Conservation (phyloP, 2,113 vertebrate genomes). For the Lipophrys pholis region DNA sequence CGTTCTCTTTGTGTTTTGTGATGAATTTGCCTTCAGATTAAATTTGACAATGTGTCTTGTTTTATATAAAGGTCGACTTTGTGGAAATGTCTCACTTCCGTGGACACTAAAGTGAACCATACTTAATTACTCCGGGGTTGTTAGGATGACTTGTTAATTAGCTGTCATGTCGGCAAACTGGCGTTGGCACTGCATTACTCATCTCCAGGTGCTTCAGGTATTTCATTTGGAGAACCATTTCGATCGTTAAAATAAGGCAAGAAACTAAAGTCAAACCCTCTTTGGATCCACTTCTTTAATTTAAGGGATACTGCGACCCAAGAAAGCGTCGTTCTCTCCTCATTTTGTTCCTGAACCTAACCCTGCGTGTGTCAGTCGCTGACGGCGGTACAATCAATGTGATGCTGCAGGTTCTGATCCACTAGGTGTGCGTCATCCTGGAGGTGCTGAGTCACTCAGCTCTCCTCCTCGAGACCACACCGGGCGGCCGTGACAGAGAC, state of each 20-base stretch:
- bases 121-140: no score
- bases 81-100: no score
- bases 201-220: background rate
- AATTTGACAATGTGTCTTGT: no score
- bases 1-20: no score
- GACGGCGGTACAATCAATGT: conserved; percentile 49
- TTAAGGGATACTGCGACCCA: conserved; percentile 8
- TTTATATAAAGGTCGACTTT: no score
- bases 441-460: conserved; percentile 64
- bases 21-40: no score
- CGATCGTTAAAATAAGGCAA: no score
- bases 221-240: background rate
- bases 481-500: conserved; percentile 36
- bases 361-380: conserved; percentile 34
- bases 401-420: conserved; percentile 61
- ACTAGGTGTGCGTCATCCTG: conserved; percentile 65
- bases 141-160: background rate
- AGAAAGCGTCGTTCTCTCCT: background rate
- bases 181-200: background rate
- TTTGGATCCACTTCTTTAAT: no score
- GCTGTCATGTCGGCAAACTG: background rate
- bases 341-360: no score
- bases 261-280: no score
- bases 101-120: no score
- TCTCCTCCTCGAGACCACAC: conserved; percentile 30